Conservation (phyloP, 2,113 vertebrate species). For the Phylloscopus whistleri region DNA sequence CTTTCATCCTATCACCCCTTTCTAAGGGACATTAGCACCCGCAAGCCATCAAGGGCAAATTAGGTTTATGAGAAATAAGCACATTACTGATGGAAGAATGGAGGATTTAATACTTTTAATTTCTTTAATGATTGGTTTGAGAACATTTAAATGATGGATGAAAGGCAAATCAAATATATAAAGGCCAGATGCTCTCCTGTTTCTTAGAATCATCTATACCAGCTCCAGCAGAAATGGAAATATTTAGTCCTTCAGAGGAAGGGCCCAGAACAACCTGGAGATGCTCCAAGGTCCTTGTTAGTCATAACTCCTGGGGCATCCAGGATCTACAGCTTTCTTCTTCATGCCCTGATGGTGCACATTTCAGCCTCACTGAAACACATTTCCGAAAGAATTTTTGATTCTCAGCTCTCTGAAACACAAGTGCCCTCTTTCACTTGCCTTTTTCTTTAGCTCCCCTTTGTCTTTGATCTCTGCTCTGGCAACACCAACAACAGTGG, state of each 20-base stretch:
- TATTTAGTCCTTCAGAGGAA: background rate
- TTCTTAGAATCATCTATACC: background rate
- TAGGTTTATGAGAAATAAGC: conserved; percentile 49
- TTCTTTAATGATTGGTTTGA: conserved; percentile 22
- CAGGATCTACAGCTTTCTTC: background rate
- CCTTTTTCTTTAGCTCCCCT: background rate
- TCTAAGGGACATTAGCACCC: background rate
- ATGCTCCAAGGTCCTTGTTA: background rate
- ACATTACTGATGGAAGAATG: background rate
- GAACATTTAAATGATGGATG: conserved; percentile 44
- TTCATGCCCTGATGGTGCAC: rapidly evolving
- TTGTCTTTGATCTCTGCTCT: background rate
- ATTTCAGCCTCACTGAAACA: background rate
- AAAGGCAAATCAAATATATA: background rate
- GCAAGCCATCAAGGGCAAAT: conserved; percentile 9
- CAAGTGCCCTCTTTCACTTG: background rate
- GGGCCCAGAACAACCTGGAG: background rate
- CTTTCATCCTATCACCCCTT: background rate
- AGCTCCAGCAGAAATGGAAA: background rate
- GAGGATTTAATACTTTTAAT: conserved; percentile 29
- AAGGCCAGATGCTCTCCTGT: conserved; percentile 11
- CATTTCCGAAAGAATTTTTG: background rate
- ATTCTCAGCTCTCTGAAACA: background rate
- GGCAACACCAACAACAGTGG: background rate
- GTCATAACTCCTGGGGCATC: background rate